Base-by-base conservation (phyloP, 1,140 invertebrate genomes). In the Littorina saxatilis region DNA sequence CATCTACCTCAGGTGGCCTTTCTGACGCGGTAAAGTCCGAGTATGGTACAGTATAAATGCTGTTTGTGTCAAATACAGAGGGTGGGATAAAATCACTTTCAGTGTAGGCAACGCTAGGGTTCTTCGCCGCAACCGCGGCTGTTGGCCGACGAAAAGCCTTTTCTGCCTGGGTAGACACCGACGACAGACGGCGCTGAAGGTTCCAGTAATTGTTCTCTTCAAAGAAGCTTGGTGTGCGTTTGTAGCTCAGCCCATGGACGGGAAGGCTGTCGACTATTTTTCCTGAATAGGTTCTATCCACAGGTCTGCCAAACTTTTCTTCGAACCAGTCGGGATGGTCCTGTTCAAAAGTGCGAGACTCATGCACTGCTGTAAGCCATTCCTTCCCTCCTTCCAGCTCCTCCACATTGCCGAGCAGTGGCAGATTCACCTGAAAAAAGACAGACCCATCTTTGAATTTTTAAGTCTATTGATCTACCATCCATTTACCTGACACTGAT, bases 381-480 rank as follows among this genome's bases (percentile, higher is more conserved):
- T 58, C 50, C 27, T 39, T 50, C 11, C 74, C 74, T 39, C 50
- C 74, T 39, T 55, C 23, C 32, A 77, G 74, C 15, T 77, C 50
- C 15, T 27, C 32, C 15, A 58, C 39, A 27, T 58, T 61, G 52
- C 74, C 43, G 9, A 35, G 50, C 74, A 77, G 50, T 29, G 74
- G 74, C 17, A 77, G 50, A 13, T 58, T 61, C 74, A 37, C 47
- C 50, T 77, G 74, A 77, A n/a, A n/a, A n/a, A n/a, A n/a, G n/a
- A n/a, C n/a, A n/a, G n/a, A n/a, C n/a, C n/a, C n/a, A n/a, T n/a
- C n/a, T n/a, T n/a, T n/a, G n/a, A n/a, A n/a, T n/a, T n/a, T n/a
- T n/a, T n/a, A n/a, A n/a, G n/a, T n/a, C n/a, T n/a, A n/a, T n/a
- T n/a, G n/a, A n/a, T n/a, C n/a, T n/a, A n/a, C n/a, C n/a, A n/a